Base-by-base conservation (phyloP, 2,888 invertebrate species). In the Pediacus dermestoides region DNA sequence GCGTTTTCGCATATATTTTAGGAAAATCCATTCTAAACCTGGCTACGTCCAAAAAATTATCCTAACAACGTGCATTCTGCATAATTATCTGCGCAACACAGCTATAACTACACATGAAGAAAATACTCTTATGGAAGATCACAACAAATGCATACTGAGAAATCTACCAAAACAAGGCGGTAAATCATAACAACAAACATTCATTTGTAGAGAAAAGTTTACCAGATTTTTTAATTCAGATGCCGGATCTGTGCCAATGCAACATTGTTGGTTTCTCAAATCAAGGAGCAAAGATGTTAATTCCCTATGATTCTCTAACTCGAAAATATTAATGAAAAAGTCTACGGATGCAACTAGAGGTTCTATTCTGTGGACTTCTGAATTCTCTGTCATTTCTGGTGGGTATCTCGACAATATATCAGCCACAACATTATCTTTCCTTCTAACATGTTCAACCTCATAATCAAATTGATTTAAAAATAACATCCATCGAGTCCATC, bases 21-120 rank as follows among this genome's bases (percentile, higher is more conserved):
- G 33, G 27, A 35, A 39, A 36, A 36, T 30, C 21, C 33, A 39
- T 34, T 39, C 27, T 28, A 34, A 39, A 34, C 39, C 39, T 34
- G 34, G 30, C 32, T 40, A 40, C 22, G 21, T 36, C n/a, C 35
- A 40, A 40, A 35, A 23, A 27, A 36, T 25, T 32, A 30, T 39
- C 25, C 23, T 39, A 25, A 39, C 39, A 27, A 39, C 39, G 30
- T 39, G 39, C 30, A 39, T 39, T 18, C 34, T 39, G 13, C 30
- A 39, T 39, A 23, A 34, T 34, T 39, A 26, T 34, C 27, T 28
- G 16, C 33, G 23, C 16, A 39, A 25, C 27, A 34, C 25, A 15
- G 16, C 13, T 16, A 9, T 32, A n/a, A n/a, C n/a, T n/a, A n/a
- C n/a, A 9, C 34, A 34, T 16, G 26, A 27, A 16, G 27, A 34